phyloP scores from a whole-genome alignment of 30 jellyfish, hydroid and myxozoan genomes.

The Hydractinia symbiolongicarpus region DNA sequence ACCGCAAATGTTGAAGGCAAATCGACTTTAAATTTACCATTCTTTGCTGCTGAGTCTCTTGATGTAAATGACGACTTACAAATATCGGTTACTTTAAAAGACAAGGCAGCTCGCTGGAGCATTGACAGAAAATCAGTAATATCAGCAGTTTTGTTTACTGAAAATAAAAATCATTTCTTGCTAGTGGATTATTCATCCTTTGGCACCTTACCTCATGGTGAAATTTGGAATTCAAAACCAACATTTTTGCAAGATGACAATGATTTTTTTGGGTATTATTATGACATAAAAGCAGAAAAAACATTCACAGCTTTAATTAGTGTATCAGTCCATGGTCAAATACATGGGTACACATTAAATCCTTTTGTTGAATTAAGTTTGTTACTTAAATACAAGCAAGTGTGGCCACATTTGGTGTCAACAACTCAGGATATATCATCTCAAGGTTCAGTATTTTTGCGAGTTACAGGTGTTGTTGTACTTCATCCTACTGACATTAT shows the following conservation, averaged over 20 bases:
- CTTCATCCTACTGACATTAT: conserved; percentile 16
- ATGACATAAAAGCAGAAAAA: conserved; percentile 16
- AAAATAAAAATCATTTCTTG: background rate
- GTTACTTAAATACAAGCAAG: background rate
- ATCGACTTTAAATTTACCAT: background rate
- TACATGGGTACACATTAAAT: background rate
- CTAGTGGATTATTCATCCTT: background rate
- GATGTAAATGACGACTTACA: background rate
- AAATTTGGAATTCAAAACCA: conserved; percentile 5
- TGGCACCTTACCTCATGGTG: conserved; percentile 5
- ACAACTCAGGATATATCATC: background rate
- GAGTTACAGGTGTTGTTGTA: conserved; percentile 7
- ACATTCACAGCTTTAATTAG: conserved; percentile 21
- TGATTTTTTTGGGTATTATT: background rate
- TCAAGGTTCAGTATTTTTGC: background rate
- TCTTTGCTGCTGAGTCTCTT: background rate
- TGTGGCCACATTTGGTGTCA: conserved; percentile 15
- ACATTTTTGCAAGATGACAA: background rate
- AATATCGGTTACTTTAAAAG: background rate
- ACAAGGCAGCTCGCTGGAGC: background rate
- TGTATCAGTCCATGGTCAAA: background rate
- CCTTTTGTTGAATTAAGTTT: conserved; percentile 4
- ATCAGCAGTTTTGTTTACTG: conserved; percentile 13
- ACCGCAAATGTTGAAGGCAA: background rate
- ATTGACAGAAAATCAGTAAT: background rate